Conservation (phyloP, 2,888 invertebrate species). For the Cerceris rybyensis region DNA sequence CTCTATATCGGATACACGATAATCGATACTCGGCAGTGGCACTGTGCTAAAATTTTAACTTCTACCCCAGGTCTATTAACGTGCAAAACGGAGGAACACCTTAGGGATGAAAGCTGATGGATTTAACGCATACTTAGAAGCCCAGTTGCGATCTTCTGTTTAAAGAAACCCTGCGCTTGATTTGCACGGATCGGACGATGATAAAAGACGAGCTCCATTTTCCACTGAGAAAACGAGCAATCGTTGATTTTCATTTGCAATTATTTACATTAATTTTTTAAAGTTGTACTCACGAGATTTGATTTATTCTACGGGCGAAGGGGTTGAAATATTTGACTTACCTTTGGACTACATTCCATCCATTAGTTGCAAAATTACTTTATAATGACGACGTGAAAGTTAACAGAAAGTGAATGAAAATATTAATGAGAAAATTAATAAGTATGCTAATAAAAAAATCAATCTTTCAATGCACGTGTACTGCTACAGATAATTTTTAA, state of each 20-base stretch:
- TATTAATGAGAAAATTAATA: too few relatives aligned
- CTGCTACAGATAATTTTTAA: too few relatives aligned
- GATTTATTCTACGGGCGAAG: too few relatives aligned
- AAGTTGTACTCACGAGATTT: too few relatives aligned
- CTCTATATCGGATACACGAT: slow-evolving; percentile 36
- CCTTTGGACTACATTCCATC: too few relatives aligned
- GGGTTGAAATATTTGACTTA: too few relatives aligned
- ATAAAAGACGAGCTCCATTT: slow-evolving; percentile 27
- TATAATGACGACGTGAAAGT: too few relatives aligned
- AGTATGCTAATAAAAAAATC: too few relatives aligned
- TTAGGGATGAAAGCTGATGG: slow-evolving; percentile 66
- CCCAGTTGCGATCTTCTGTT: slow-evolving; percentile 75
- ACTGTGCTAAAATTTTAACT: slow-evolving; percentile 39
- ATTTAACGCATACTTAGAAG: slow-evolving; percentile 77
- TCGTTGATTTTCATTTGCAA: not conserved
- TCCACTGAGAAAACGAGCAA: slow-evolving; percentile 7
- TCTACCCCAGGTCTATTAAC: slow-evolving; percentile 32
- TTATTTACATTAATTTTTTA: not conserved
- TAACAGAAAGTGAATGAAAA: too few relatives aligned
- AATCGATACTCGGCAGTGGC: slow-evolving; percentile 41
- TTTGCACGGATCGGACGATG: slow-evolving; percentile 15
- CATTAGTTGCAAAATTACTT: too few relatives aligned
- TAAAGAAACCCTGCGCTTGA: slow-evolving; percentile 73
- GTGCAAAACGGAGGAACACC: slow-evolving; percentile 54
- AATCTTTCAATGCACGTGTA: too few relatives aligned